phyloP scores from a whole-genome alignment of 2,113 vertebrate species.

The Anser brachyrhynchus region DNA sequence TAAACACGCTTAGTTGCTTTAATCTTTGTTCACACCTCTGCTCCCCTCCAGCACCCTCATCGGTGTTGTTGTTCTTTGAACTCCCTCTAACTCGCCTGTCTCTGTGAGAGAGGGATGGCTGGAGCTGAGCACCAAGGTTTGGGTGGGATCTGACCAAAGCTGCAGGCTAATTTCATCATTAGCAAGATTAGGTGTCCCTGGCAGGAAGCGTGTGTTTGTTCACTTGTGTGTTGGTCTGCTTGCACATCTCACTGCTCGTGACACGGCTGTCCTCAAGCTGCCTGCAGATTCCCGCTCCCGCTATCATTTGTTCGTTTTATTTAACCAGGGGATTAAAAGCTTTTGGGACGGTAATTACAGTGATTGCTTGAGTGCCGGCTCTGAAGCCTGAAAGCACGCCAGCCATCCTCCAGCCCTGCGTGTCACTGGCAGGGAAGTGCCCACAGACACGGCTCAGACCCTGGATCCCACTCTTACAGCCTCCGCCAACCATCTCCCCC shows the following conservation, averaged over 20 bases:
- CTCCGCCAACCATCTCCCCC: not conserved
- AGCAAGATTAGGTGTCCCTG: not conserved
- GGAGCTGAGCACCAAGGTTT: not conserved
- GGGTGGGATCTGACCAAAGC: conserved; percentile 5
- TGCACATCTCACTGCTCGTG: not conserved
- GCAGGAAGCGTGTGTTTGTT: not conserved
- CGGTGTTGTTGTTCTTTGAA: not conserved
- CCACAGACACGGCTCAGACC: not conserved
- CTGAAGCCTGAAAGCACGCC: not conserved
- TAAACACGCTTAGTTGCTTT: not conserved
- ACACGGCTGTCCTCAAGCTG: not conserved
- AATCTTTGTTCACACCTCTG: not conserved
- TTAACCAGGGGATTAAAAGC: conserved; percentile 44
- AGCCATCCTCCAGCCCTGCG: not conserved
- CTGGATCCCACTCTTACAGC: not conserved
- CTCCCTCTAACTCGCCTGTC: not conserved
- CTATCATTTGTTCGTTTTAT: conserved; percentile 24
- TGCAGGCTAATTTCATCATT: not conserved
- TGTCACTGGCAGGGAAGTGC: not conserved
- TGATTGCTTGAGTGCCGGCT: not conserved
- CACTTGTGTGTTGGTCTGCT: not conserved
- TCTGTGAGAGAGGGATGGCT: not conserved
- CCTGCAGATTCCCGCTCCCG: not conserved
- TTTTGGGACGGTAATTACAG: conserved; percentile 39
- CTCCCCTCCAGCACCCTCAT: not conserved